These are phyloP conservation scores for Brachylomia viminalis DNA, from an alignment of 2,888 invertebrate genomes.

Conservation along the genomic window DNA sequence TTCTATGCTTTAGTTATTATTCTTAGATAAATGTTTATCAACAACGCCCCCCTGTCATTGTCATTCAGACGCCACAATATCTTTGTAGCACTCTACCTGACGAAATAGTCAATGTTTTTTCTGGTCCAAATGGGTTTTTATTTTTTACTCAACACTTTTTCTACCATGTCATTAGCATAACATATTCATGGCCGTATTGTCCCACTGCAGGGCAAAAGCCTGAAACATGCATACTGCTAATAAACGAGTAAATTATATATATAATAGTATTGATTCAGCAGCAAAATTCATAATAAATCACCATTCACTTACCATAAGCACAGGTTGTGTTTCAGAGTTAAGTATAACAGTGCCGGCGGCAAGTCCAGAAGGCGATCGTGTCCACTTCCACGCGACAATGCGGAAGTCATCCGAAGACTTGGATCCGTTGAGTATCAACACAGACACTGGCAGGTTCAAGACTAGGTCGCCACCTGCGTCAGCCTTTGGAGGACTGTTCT, in stretches of 20 bases:
- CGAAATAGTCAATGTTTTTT: neutral
- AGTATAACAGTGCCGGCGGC: conserved; percentile 96
- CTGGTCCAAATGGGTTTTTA: neutral
- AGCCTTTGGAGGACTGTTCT: conserved; percentile 97
- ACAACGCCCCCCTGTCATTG: neutral
- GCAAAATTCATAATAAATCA: neutral
- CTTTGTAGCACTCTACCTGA: neutral
- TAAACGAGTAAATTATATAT: neutral
- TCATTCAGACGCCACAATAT: neutral
- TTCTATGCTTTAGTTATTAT: no score
- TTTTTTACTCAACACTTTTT: neutral
- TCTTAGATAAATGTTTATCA: no score
- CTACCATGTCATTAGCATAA: neutral
- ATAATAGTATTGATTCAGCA: neutral
- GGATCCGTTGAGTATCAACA: conserved; percentile 95
- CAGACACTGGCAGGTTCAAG: conserved; percentile 93
- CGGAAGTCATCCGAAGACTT: conserved; percentile 96
- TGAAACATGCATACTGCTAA: neutral
- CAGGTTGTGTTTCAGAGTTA: conserved; percentile 93
- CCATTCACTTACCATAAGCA: conserved; percentile 88
- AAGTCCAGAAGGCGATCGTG: conserved; percentile 93
- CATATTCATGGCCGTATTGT: neutral
- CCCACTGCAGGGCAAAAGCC: neutral
- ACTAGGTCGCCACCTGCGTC: conserved; percentile 96
- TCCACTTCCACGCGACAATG: conserved; percentile 96